Base-by-base conservation (phyloP, 2,113 vertebrate species). In the Beaufortia kweichowensis region DNA sequence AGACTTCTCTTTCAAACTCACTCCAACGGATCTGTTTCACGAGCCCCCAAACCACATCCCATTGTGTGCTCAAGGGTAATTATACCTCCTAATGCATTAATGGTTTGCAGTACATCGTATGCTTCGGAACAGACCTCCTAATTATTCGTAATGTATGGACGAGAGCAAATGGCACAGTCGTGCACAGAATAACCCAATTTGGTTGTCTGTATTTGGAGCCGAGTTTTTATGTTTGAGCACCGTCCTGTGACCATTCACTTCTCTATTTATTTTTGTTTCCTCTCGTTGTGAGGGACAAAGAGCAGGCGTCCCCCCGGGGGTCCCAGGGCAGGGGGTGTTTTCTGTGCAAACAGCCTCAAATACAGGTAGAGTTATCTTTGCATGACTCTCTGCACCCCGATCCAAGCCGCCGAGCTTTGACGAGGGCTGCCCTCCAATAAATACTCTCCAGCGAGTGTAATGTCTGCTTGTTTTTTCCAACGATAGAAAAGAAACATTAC, bases 221-320 rank as follows among this genome's bases (percentile, higher is more conserved):
- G n/a, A 63, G 48, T 62, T 57, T 77, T 81, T 79, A 78, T 82
- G 75, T 81, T 80, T 81, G 60, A 75, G 69, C 77, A 71, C 46
- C 56, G 84, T 85, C 77, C 81, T 80, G 79, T 83, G 79, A 85
- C 81, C 74, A 26, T 77, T 81, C 79, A 55, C 76, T 63, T 26
- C 65, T 74, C 61, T 63, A 75, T 81, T 84, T 89, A 77, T 85
- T 87, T 85, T 85, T 73, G 59, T 84, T 86, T 86, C 64, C 80
- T 84, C 79, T 77, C 77, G 62, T 76, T 7, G 63, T 84, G 81
- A 80, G 73, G 84, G 81, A 87, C 79, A 82, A 84, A 84, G 81
- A 80, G 76, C 84, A 85, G 75, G 75, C 76, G 62, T 81, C 74
- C 23, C 39, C 26, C 35, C 39, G 56, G 67, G 74, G 81, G 55